Conservation (phyloP, 2,113 vertebrate genomes). For the Sciurus niger region DNA sequence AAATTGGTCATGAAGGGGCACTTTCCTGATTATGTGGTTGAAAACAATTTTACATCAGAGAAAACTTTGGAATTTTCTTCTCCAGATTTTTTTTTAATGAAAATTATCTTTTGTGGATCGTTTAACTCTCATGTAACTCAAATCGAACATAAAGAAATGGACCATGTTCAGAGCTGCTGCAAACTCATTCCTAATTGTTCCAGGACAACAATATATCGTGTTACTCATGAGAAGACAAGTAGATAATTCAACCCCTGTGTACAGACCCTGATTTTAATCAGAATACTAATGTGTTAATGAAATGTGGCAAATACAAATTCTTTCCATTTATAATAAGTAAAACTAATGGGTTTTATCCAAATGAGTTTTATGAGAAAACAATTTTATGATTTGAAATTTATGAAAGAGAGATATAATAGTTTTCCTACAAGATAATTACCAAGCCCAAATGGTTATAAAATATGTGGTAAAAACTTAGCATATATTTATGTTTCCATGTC, state of each 20-base stretch:
- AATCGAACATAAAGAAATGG: neutral
- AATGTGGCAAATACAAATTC: neutral
- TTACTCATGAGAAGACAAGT: neutral
- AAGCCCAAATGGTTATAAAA: neutral
- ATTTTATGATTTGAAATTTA: conserved; percentile 32
- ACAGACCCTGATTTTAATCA: neutral
- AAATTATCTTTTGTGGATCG: neutral
- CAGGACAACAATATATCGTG: neutral
- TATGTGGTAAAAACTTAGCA: neutral
- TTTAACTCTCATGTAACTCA: neutral
- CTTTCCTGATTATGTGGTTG: neutral
- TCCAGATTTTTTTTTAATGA: neutral
- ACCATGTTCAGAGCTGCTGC: neutral
- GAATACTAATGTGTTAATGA: conserved; percentile 4
- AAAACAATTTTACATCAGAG: conserved; percentile 30
- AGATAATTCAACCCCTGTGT: neutral
- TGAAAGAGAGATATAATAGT: neutral
- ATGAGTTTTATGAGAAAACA: neutral
- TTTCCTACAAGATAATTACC: neutral
- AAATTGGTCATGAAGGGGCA: neutral
- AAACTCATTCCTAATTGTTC: neutral
- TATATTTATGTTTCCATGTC: neutral
- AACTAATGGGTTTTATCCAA: neutral
- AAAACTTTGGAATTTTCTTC: neutral
- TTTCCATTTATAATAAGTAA: neutral